Conservation (phyloP, 1,140 invertebrate genomes). For the Muscidifurax raptorellus region DNA sequence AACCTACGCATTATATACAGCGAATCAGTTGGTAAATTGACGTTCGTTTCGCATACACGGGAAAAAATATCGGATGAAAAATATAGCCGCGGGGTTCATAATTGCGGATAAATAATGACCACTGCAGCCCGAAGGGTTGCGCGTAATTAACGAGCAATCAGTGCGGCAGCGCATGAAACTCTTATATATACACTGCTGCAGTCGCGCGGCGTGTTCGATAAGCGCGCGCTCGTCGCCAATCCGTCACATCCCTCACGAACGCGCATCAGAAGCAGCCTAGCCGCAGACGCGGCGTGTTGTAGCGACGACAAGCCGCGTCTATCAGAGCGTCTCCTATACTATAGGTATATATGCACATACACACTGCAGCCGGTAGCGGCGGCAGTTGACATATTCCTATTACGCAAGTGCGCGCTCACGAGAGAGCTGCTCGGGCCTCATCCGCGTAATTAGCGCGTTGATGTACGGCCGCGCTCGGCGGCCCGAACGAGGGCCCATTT, state of each 20-base stretch:
- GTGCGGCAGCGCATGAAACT: not conserved
- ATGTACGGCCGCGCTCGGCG: constrained; percentile 31
- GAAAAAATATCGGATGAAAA: not conserved
- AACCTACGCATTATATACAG: no score
- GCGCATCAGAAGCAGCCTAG: no score
- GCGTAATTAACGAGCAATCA: not conserved
- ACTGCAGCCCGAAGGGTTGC: no score
- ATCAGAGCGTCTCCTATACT: not conserved
- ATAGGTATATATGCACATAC: not conserved
- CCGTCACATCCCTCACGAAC: no score
- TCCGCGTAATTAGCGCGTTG: constrained; percentile 48
- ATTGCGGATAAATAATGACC: not conserved
- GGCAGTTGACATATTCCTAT: constrained; percentile 34
- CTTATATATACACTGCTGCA: not conserved
- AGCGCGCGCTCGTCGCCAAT: not conserved
- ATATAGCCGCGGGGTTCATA: not conserved
- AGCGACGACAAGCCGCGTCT: no score
- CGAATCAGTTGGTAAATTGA: not conserved
- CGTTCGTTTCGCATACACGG: no score
- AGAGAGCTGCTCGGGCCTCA: not conserved
- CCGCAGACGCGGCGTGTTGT: no score
- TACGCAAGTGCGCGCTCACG: constrained; percentile 10
- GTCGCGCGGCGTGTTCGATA: not conserved
- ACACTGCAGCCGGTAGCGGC: not conserved
- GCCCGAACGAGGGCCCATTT: constrained; percentile 34